Conservation (phyloP, 2,797 vertebrate genomes). For the Acropternis orthonyx region DNA sequence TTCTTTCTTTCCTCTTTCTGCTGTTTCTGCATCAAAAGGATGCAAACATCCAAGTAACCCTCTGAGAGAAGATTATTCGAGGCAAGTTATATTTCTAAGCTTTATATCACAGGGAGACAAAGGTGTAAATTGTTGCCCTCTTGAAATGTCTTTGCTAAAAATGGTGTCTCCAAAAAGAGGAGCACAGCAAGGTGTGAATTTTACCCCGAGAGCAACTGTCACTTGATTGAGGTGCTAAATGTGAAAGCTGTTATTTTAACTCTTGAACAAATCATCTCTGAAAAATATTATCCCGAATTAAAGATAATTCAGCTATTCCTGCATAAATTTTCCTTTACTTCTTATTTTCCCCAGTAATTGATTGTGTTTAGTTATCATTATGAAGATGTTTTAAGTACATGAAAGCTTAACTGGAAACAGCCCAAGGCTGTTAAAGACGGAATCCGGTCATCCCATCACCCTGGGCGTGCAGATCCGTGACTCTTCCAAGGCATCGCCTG, state of each 20-base stretch:
- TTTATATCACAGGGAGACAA: not conserved
- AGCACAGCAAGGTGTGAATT: slow-evolving; percentile 8
- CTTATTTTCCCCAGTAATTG: not conserved
- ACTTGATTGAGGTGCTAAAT: slow-evolving; percentile 18
- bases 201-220: not conserved
- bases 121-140: not conserved
- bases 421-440: not conserved
- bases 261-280: not conserved
- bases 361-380: not conserved
- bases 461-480: fast-evolving
- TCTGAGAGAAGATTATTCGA: not conserved
- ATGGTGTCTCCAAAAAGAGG: not conserved
- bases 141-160: not conserved
- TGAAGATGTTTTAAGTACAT: not conserved
- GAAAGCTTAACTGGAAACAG: not conserved
- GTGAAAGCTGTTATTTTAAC: slow-evolving; percentile 30
- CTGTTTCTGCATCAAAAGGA: not conserved
- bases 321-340: not conserved
- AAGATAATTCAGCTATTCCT: not conserved
- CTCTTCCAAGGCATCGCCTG: not conserved
- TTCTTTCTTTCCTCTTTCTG: not conserved
- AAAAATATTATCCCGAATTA: not conserved
- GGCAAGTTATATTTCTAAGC: not conserved
- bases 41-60: not conserved
- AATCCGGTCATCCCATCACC: not conserved